phyloP scores from a whole-genome alignment of 2,888 invertebrate genomes.

The Thumatha senex region DNA sequence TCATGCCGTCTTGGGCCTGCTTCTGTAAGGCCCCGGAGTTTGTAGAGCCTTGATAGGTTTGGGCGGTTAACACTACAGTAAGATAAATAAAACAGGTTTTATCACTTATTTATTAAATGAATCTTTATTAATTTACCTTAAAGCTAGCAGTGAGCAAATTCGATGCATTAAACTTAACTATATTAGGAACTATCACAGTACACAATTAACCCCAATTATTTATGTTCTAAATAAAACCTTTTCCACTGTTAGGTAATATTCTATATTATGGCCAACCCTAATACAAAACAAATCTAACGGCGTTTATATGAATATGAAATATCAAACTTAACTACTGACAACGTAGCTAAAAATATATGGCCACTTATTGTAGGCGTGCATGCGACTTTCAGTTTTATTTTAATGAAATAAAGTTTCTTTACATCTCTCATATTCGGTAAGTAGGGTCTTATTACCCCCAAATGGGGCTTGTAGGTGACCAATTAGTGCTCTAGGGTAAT shows the following conservation, averaged over 20 bases:
- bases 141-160: slow-evolving; percentile 61
- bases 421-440: no score
- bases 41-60: no score
- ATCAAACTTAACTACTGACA: not conserved
- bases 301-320: not conserved
- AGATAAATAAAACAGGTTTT: not conserved
- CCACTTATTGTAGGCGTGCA: not conserved
- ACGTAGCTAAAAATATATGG: not conserved
- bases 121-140: slow-evolving; percentile 37
- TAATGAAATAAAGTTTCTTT: no score
- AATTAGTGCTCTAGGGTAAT: no score
- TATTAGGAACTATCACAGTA: slow-evolving; percentile 68
- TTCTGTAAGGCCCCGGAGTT: no score
- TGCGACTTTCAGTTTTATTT: not conserved
- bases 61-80: no score
- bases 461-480: no score
- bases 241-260: not conserved
- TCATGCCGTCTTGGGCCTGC: no score
- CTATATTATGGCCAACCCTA: no score
- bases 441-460: no score
- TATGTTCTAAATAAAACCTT: slow-evolving; percentile 18
- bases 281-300: no score
- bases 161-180: slow-evolving; percentile 40
- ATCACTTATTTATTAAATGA: not conserved
- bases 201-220: slow-evolving; percentile 45